phyloP scores from a whole-genome alignment of 1,140 invertebrate genomes.

The Aphaenogaster rudis region DNA sequence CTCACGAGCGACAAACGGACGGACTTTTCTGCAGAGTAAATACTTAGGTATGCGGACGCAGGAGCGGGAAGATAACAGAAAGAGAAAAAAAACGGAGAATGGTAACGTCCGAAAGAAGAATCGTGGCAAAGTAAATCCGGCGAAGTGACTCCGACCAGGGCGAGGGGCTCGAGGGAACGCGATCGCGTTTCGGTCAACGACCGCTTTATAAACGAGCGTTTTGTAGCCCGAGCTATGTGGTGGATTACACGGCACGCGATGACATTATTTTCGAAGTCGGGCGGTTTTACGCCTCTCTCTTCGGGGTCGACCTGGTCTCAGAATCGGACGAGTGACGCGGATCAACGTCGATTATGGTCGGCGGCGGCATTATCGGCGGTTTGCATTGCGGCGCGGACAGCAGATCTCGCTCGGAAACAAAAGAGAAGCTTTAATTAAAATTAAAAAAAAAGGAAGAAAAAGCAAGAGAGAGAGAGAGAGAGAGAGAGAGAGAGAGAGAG shows the following conservation, averaged over 20 bases:
- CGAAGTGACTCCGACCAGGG: conserved; percentile 20
- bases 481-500: neutral
- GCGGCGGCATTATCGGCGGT: neutral
- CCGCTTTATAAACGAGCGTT: conserved; percentile 56
- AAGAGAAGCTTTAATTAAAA: no score
- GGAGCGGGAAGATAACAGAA: neutral
- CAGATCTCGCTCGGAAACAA: neutral
- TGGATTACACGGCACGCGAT: conserved; percentile 64
- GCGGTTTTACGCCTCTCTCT: conserved; percentile 28
- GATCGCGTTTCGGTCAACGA: conserved; percentile 62
- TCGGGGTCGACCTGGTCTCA: neutral
- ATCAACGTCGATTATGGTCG: conserved; percentile 42
- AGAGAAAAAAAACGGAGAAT: conserved; percentile 16
- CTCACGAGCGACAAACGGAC: conserved; percentile 1
- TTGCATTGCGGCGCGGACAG: neutral
- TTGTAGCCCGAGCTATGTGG: conserved; percentile 28
- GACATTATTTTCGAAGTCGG: conserved; percentile 60
- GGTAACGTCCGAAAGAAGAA: conserved; percentile 54
- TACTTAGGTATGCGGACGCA: neutral
- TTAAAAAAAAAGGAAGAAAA: no score
- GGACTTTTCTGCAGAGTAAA: conserved; percentile 31
- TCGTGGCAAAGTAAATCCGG: conserved; percentile 47
- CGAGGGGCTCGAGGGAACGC: conserved; percentile 19
- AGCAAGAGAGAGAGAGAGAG: no score
- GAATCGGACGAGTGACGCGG: conserved; percentile 6